phyloP scores from a whole-genome alignment of 1,140 invertebrate genomes.

The Bombus difficillimus region DNA sequence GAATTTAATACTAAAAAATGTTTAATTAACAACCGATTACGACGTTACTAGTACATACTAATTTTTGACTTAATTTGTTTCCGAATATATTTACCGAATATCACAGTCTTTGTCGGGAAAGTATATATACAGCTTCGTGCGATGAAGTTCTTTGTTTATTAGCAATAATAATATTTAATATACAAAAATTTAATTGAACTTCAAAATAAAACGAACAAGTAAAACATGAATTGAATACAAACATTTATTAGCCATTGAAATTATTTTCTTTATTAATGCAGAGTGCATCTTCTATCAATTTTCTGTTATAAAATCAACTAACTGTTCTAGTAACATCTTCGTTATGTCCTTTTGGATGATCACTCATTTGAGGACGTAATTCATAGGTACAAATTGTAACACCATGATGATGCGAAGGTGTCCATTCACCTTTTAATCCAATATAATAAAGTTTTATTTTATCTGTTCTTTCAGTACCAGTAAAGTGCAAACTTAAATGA shows the following conservation, averaged over 20 bases:
- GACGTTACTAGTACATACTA: neutral
- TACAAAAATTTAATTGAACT: neutral
- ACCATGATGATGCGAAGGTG: slow-evolving; percentile 91
- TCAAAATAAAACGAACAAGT: neutral
- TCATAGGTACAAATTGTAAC: slow-evolving; percentile 96
- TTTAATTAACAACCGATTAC: neutral
- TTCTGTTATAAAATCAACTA: slow-evolving; percentile 42
- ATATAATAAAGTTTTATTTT: slow-evolving; percentile 96
- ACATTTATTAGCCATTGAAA: neutral
- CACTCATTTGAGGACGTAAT: slow-evolving; percentile 90
- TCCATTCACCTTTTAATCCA: slow-evolving; percentile 96
- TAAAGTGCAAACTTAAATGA: slow-evolving; percentile 95
- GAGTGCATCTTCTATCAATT: neutral
- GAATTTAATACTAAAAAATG: neutral
- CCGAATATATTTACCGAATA: neutral
- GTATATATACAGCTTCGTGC: neutral
- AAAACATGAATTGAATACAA: neutral
- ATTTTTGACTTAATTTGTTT: neutral
- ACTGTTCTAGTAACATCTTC: slow-evolving; percentile 33
- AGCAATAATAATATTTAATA: neutral
- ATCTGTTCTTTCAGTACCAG: slow-evolving; percentile 92
- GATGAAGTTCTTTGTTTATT: too few species aligned
- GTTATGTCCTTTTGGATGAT: slow-evolving; percentile 83
- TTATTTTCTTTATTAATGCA: neutral
- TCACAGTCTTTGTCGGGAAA: neutral